These are phyloP conservation scores for Stenoptilia bipunctidactyla DNA, from an alignment of 2,888 invertebrate species.

Conservation along the genomic window DNA sequence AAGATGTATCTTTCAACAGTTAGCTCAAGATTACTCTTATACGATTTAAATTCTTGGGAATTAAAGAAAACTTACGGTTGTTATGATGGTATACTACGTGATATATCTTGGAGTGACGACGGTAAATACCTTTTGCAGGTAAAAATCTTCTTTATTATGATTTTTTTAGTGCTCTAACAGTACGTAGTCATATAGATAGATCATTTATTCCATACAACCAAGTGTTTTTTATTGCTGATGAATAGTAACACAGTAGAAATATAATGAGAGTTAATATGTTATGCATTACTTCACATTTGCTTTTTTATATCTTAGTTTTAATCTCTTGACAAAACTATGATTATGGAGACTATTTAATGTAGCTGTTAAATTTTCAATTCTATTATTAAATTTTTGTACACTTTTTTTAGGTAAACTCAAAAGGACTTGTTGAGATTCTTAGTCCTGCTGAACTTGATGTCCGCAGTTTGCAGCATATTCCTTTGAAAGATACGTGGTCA, in stretches of 20 bases:
- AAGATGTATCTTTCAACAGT: constrained; percentile 71
- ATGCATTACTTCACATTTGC: too few relatives aligned
- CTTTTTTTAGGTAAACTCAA: constrained; percentile 57
- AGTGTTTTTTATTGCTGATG: too few relatives aligned
- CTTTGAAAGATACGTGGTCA: constrained; percentile 56
- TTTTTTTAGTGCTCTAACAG: neutral
- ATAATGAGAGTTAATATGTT: too few relatives aligned
- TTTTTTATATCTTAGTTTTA: too few relatives aligned
- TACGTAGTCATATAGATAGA: neutral
- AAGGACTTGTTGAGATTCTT: constrained; percentile 54
- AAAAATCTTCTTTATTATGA: constrained; percentile 9
- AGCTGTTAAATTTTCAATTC: too few relatives aligned
- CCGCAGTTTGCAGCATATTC: constrained; percentile 54
- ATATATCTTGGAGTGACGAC: constrained; percentile 64
- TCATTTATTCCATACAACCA: too few relatives aligned
- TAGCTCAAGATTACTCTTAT: constrained; percentile 66
- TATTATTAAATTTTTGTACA: neutral
- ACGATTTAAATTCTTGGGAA: constrained; percentile 66
- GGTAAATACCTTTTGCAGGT: constrained; percentile 65
- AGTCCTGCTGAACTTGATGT: constrained; percentile 52
- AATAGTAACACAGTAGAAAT: too few relatives aligned
- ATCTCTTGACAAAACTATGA: too few relatives aligned
- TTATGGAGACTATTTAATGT: too few relatives aligned
- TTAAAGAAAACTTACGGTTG: constrained; percentile 62
- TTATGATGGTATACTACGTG: constrained; percentile 49